Conservation (phyloP, 2,797 vertebrate genomes). For the Macrochelys suwanniensis region DNA sequence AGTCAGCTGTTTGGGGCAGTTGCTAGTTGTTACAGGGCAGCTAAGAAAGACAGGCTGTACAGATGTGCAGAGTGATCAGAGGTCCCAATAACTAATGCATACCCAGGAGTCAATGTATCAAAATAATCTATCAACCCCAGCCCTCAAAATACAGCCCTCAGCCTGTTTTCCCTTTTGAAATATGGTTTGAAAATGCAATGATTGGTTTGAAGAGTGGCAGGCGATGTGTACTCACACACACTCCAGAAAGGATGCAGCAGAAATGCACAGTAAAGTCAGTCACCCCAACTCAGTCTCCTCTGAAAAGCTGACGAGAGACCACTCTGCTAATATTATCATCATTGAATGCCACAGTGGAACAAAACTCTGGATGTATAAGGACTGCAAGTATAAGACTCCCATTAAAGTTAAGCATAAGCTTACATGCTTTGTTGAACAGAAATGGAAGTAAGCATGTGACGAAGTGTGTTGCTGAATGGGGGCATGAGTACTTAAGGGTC, state of each 20-base stretch:
- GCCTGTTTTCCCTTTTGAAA: neutral
- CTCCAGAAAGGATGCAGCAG: neutral
- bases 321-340: neutral
- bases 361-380: neutral
- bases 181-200: neutral
- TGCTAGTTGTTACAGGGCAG: slow-evolving; percentile 43
- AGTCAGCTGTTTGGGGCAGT: slow-evolving; percentile 59
- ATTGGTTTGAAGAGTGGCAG: neutral
- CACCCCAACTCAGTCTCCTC: neutral
- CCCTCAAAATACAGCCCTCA: neutral
- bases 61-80: neutral
- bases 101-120: neutral
- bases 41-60: neutral
- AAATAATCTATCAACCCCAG: neutral
- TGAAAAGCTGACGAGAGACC: neutral
- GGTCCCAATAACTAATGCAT: neutral
- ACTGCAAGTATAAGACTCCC: neutral
- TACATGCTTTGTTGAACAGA: neutral
- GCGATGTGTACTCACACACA: neutral
- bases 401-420: neutral
- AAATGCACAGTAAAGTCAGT: neutral
- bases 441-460: neutral
- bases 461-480: neutral
- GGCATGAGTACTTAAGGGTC: neutral
- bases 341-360: rapidly evolving